A percentile compares a stretch with the other conserved stretches of the same genome.
Conservation (phyloP, 2,797 vertebrate species). For the Sorex maritimensis region DNA sequence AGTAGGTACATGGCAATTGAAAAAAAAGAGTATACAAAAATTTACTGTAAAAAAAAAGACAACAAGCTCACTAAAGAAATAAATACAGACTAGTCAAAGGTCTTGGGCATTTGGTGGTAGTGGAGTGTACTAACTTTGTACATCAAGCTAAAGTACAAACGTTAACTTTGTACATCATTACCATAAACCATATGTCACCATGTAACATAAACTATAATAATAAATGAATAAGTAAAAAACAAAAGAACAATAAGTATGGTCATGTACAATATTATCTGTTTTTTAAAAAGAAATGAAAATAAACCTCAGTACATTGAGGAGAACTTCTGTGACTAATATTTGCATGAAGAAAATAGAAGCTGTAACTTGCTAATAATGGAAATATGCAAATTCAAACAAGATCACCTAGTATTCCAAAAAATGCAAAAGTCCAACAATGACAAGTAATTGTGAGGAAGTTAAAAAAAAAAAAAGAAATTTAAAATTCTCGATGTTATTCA, state of each 20-base stretch:
- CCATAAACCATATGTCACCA: too few species aligned
- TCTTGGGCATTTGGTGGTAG: too few species aligned
- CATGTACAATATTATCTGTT: too few species aligned
- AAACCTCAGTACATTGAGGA: conserved; percentile 48
- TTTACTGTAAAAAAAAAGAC: conserved; percentile 33
- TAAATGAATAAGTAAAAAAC: too few species aligned
- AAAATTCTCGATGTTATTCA: conserved; percentile 64
- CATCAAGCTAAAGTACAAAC: too few species aligned
- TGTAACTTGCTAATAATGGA: conserved; percentile 49
- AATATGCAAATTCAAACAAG: conserved; percentile 69
- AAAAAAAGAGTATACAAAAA: conserved; percentile 62
- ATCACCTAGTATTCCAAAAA: conserved; percentile 68
- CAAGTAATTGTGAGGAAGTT: conserved; percentile 13
- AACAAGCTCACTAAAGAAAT: neutral
- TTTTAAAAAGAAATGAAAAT: neutral
- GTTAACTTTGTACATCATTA: too few species aligned
- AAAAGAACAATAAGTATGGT: neutral
- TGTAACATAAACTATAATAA: too few species aligned
- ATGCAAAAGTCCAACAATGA: conserved; percentile 30
- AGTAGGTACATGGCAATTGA: conserved; percentile 49
- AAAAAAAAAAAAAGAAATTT: conserved; percentile 34
- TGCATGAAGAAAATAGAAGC: neutral
- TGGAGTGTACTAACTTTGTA: too few species aligned
- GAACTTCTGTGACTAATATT: conserved; percentile 49
- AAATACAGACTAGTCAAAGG: too few species aligned